These are phyloP conservation scores for Meandrusa payeni DNA, from an alignment of 2,888 invertebrate genomes.

Conservation along the genomic window DNA sequence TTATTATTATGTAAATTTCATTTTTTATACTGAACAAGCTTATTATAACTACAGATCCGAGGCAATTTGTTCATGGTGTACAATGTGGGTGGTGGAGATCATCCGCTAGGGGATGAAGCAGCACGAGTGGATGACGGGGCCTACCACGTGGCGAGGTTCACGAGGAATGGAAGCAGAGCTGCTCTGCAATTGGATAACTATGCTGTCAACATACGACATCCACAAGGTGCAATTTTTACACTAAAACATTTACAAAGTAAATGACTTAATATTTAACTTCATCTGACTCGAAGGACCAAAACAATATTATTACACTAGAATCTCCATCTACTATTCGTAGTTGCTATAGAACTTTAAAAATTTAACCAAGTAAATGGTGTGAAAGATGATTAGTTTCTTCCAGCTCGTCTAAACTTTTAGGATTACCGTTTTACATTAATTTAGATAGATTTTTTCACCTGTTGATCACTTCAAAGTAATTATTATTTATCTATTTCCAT, in stretches of 20 bases:
- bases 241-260: not conserved
- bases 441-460: too few species aligned
- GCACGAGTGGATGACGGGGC: slow-evolving; percentile 95
- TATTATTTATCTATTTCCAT: too few species aligned
- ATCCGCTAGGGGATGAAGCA: slow-evolving; percentile 94
- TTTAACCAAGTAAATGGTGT: too few species aligned
- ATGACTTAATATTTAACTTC: not conserved
- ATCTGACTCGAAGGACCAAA: not conserved
- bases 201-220: slow-evolving; percentile 90
- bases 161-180: slow-evolving; percentile 92
- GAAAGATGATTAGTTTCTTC: too few species aligned
- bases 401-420: too few species aligned
- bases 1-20: too few species aligned
- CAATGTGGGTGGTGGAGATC: slow-evolving; percentile 95
- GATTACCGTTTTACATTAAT: too few species aligned
- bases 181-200: slow-evolving; percentile 96
- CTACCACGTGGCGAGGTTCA: slow-evolving; percentile 96
- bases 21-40: too few species aligned
- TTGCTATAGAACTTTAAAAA: too few species aligned
- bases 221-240: slow-evolving; percentile 88
- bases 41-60: slow-evolving; percentile 89
- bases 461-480: too few species aligned
- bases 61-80: slow-evolving; percentile 96
- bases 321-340: too few species aligned
- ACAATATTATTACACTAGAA: too few species aligned